Base-by-base conservation (phyloP, 1,140 invertebrate genomes). In the Sycobia sp. region DNA sequence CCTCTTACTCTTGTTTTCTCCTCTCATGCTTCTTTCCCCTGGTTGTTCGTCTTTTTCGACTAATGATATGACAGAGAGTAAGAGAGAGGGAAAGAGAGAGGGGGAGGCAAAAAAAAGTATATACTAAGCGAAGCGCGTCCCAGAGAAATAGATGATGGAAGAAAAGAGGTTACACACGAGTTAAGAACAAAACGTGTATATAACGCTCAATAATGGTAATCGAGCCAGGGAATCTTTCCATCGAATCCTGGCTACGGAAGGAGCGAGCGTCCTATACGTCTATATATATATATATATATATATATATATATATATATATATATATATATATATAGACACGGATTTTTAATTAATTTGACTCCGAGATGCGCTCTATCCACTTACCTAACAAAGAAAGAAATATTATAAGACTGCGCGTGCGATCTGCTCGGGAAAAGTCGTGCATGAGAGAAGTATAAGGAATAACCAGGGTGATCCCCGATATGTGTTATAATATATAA, bases 121-220 rank as follows among this genome's bases (percentile, higher is more conserved):
- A 34, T 43, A 62, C 14, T n/a, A n/a, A n/a, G 39, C 27, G 34
- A 27, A 16, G 44, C 54, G 54, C 25, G 54, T n/a, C 38, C 20
- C 47, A n/a, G 32, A 49, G 55, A 71, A 60, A 73, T 69, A 72
- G 66, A 73, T 71, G 67, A 67, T 62, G 65, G 66, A 66, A 72
- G 56, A 32, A 60, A 60, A 43, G 58, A 41, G 57, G 57, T 59
- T 50, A 50, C 57, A 46, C 23, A 47, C 36, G 29, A 20, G 29
- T 38, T 41, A 55, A 62, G 51, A 62, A 62, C 60, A 56, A 62
- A 62, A 62, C 36, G 51, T 62, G n/a, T n/a, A n/a, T n/a, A n/a
- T n/a, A 62, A 55, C 34, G 51, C 44, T 62, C 51, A 46, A 62
- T 62, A 62, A 62, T 62, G 60, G 32, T 62, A 62, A 62, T 62